Base-by-base conservation (phyloP, 2,113 vertebrate genomes). In the Pseudorasbora parva region DNA sequence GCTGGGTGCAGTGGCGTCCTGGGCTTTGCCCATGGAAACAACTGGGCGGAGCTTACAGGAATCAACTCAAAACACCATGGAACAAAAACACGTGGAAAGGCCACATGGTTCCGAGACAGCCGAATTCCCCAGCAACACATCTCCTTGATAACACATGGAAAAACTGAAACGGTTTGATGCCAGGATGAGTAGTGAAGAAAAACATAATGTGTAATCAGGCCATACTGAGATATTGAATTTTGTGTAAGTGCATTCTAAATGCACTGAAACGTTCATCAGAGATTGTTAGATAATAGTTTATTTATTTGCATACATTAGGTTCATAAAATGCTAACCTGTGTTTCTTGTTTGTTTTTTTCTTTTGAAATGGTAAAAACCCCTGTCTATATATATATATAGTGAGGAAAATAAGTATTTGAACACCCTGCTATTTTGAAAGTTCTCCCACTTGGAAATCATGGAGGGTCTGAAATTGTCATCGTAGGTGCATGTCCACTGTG, bases 11-110 rank as follows among this genome's bases (percentile, higher is more conserved):
- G 5, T 97, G 68, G 97, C 98, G 60, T 97, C 97, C 84, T 99
- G 96, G 79, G 95, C 97, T 21, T 90, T 99, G 90, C 98, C 98
- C 68, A 98, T 99, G 0, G 98, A 99, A 90, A 99, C 98, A 0
- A 97, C 96, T 64, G 98, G 98, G 69, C 95, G 96, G 0, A 97
- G 96, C 82, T 92, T 99, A 4, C 97, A 98, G 92, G 97, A 99
- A 83, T 98, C 97, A 66, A 33, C 25, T 6, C 23, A 47, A 15
- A 27, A 14, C 60, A 51, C 41, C 5, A 80, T 8, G 23, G 78
- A 49, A n/a, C 59, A 80, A 49, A 43, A 66, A 37, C 23, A 11
- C 12, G 19, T 21, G 1, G 59, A 64, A 19, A 30, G 25, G 10
- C 17, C 4, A 0, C 41, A 49, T 19, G 23, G 9, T 43, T 45